Evolutionary conservation across 1,140 invertebrate genomes (phyloP).

Genomic region (Leptinotarsa undecemlineata): DNA sequence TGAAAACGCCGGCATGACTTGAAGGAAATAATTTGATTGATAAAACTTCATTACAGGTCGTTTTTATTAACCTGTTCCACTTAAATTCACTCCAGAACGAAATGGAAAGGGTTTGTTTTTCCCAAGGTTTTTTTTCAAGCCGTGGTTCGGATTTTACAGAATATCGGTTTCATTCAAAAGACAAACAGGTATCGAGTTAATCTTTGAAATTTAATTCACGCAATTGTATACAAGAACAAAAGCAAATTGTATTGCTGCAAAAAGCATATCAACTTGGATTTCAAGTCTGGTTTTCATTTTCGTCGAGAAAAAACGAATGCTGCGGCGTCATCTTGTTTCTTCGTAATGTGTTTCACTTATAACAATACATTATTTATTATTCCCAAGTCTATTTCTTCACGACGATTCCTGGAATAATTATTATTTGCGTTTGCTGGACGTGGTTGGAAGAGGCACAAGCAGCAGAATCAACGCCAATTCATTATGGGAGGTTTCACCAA

Average conservation of each 20-base stretch:
- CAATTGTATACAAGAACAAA: conserved; percentile 43
- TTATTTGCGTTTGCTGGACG: conserved; percentile 3
- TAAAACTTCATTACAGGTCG: conserved; percentile 42
- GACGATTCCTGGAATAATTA: not conserved
- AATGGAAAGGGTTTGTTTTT: conserved; percentile 41
- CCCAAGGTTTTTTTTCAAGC: conserved; percentile 26
- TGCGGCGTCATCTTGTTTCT: conserved; percentile 2
- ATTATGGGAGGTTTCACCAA: no score
- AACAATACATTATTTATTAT: not conserved
- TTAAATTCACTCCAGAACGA: conserved; percentile 31
- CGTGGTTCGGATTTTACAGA: not conserved
- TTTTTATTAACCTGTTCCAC: conserved; percentile 38
- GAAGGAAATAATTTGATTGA: conserved; percentile 44
- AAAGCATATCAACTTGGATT: conserved; percentile 23
- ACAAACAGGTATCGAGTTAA: conserved; percentile 40
- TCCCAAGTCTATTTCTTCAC: not conserved
- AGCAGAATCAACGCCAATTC: no score
- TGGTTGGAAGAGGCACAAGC: not conserved
- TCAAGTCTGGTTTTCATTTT: conserved; percentile 18
- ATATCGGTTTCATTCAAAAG: conserved; percentile 40
- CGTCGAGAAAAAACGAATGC: conserved; percentile 15
- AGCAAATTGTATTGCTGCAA: conserved; percentile 25
- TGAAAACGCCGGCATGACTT: conserved; percentile 38
- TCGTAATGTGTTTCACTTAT: not conserved
- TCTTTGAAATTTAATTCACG: conserved; percentile 41